Evolutionary conservation across 2,888 invertebrate species (phyloP), one percentile per base, ranked within the genome.

Genomic region (Zaprionus bogoriensis): DNA sequence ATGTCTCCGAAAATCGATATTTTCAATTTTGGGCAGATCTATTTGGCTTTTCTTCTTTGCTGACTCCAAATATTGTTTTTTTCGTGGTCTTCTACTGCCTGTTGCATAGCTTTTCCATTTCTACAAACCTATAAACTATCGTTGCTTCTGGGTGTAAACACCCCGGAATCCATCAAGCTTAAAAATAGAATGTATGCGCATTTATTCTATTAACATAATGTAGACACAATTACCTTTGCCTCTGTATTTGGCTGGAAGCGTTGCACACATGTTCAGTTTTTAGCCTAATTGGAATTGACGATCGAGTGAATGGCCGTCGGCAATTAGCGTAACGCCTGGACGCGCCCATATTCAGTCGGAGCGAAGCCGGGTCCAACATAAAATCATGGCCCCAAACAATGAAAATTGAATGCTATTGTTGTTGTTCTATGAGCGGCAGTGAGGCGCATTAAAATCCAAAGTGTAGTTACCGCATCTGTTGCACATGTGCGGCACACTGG

Each of bases 361-460:
- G 42, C 48, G 20, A 22, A 10, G 41, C 39, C 23, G 57, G 63
- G 46, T 25, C 70, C 53, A 70, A 59, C 67, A 65, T 55, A 58
- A 60, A 69, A 67, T 62, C 59, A 62, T 67, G 57, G 59, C 57
- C 73, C 69, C 83, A 66, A 81, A 77, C 82, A 74, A 74, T 72
- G 59, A 63, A 47, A 32, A 67, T 58, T 55, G 55, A 57, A 65
- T 71, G 71, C 59, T 54, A 47, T 25, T 46, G 42, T 45, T 68
- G 57, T 51, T 63, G 55, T 64, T 62, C 62, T 59, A 61, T 70
- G 53, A 61, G 48, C 66, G 63, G 51, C 79, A 82, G 63, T 68
- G 82, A 65, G 64, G 83, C 83, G 76, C 79, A 78, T 62, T 58
- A 75, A 75, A 66, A 61, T n/a, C 50, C 64, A 75, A 73, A 82